Base-by-base conservation (phyloP, 2,888 invertebrate species). In the Plebejus anna region DNA sequence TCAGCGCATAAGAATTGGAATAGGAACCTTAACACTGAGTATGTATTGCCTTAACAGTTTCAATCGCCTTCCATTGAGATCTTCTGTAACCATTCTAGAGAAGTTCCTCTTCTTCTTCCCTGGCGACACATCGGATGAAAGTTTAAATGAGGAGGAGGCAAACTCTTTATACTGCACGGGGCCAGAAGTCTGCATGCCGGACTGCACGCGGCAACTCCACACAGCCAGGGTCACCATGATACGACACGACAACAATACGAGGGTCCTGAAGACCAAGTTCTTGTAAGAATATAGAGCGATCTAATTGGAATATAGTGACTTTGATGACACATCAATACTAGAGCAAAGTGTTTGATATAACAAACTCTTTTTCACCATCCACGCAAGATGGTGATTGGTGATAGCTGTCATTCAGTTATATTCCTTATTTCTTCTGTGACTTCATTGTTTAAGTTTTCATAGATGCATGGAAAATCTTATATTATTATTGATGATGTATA, bases 61-160 rank as follows among this genome's bases (percentile, higher is more conserved):
- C 47, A 47, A 42, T 47, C 47, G 2, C 2, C 11, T 47, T 2
- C 0, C 2, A 47, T 47, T 47, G 47, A 47, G 47, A 47, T 47
- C 1, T 22, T 28, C 11, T 61, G 0, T 22, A 28, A 36, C 13
- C 11, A 59, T 66, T 76, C 28, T 80, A 90, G 89, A 89, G 77
- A 89, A 88, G 82, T 84, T 90, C 22, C 76, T 83, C 75, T 84
- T 84, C 81, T 82, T 86, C 82, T 84, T 80, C 80, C 88, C 88
- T 0, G 81, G 79, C 0, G 79, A 78, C 0, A 55, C 2, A 1
- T 51, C 75, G 1, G 81, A 81, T 51, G 79, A 80, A 1, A 75
- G 80, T 7, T 82, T 88, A 51, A 79, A 81, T 22, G 85, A 86
- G 80, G 90, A 89, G 83, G 9, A 76, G 55, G 81, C 83, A 77